These are phyloP conservation scores for Litoditis marina DNA, from an alignment of 2,888 invertebrate genomes.

Conservation along the genomic window DNA sequence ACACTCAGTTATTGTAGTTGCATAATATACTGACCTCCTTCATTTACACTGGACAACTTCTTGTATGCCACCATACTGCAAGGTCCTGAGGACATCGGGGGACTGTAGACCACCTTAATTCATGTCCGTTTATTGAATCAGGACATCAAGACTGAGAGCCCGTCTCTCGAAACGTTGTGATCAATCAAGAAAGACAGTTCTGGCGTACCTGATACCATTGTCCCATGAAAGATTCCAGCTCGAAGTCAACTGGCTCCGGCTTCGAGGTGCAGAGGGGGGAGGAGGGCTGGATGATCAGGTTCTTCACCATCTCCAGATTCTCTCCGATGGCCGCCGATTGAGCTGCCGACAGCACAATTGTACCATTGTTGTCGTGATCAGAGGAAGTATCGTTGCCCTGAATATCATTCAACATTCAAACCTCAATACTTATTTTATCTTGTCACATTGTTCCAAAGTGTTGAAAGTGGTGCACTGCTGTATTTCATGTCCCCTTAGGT, in stretches of 20 bases:
- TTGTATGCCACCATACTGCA: conserved; percentile 62
- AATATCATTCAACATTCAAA: neutral
- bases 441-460: too few relatives aligned
- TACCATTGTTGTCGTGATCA: conserved; percentile 31
- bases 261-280: conserved; percentile 61
- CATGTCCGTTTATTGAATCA: too few relatives aligned
- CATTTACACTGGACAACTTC: conserved; percentile 56
- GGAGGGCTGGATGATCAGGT: conserved; percentile 59
- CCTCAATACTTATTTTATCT: too few relatives aligned
- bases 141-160: too few relatives aligned
- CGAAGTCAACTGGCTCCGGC: conserved; percentile 59
- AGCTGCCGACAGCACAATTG: conserved; percentile 46
- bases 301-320: conserved; percentile 61
- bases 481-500: too few relatives aligned
- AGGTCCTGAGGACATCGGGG: conserved; percentile 59
- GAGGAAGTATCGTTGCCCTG: conserved; percentile 38
- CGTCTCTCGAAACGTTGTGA: too few relatives aligned
- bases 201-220: conserved; percentile 60
- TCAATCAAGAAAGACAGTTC: too few relatives aligned
- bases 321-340: conserved; percentile 58
- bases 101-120: conserved; percentile 57
- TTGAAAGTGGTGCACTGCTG: too few relatives aligned
- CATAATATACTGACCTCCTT: conserved; percentile 46
- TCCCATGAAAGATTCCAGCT: conserved; percentile 59
- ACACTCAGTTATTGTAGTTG: too few relatives aligned